Evolutionary conservation across 2,888 invertebrate genomes (phyloP).

Genomic region (Reticulitermes lucifugus): DNA sequence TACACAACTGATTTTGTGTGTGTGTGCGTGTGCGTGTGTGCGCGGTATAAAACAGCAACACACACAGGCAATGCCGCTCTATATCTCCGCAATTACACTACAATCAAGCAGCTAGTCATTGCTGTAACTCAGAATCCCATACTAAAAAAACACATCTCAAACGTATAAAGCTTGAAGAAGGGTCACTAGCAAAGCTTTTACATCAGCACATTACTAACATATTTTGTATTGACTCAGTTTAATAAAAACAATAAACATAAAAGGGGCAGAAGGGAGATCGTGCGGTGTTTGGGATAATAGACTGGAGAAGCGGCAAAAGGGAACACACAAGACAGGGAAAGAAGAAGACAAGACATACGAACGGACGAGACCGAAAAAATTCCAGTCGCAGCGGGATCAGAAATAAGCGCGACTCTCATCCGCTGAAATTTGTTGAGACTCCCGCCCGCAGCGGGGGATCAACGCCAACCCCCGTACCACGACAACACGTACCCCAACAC

Average conservation of each 20-base stretch:
- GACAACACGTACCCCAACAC: background rate
- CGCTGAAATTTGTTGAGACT: constrained; percentile 46
- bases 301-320: background rate
- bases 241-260: background rate
- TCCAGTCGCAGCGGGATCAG: constrained; percentile 46
- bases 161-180: too few relatives aligned
- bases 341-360: background rate
- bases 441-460: constrained; percentile 18
- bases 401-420: constrained; percentile 45
- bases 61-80: too few relatives aligned
- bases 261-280: background rate
- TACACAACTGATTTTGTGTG: too few relatives aligned
- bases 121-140: too few relatives aligned
- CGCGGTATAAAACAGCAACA: too few relatives aligned
- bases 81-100: too few relatives aligned
- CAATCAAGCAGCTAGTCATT: too few relatives aligned
- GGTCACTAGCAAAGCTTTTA: background rate
- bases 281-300: background rate
- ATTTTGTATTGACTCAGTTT: background rate
- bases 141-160: too few relatives aligned
- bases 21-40: too few relatives aligned
- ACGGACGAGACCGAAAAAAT: constrained; percentile 30
- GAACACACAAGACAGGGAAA: constrained; percentile 19
- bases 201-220: background rate
- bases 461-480: constrained; percentile 24